These are phyloP conservation scores for Hydrozoanthus tunicans DNA, from an alignment of 64 coral and sea anemone genomes.

Conservation along the genomic window DNA sequence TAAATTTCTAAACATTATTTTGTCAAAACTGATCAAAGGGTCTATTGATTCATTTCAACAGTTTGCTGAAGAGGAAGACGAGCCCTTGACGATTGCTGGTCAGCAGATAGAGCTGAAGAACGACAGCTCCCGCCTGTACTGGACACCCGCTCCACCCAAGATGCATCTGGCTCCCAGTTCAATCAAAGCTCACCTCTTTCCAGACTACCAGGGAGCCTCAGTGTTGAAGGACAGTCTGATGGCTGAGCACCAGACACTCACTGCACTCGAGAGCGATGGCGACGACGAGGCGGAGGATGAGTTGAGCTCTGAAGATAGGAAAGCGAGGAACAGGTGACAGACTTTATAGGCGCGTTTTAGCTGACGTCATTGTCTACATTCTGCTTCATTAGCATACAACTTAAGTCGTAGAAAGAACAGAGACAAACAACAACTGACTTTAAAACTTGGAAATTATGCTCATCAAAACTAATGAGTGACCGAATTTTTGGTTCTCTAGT, in stretches of 20 bases:
- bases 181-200: slow-evolving; percentile 69
- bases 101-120: slow-evolving; percentile 78
- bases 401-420: not conserved
- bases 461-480: too few relatives aligned
- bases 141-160: slow-evolving; percentile 98
- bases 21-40: too few relatives aligned
- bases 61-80: slow-evolving; percentile 64
- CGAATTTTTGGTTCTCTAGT: too few relatives aligned
- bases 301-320: slow-evolving; percentile 44
- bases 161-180: slow-evolving; percentile 78
- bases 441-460: too few relatives aligned
- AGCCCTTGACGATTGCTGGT: slow-evolving; percentile 63
- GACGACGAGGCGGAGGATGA: slow-evolving; percentile 76
- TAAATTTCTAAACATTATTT: too few relatives aligned
- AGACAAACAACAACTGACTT: too few relatives aligned
- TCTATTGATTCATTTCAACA: not conserved
- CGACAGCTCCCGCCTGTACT: slow-evolving; percentile 91
- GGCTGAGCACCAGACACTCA: slow-evolving; percentile 63
- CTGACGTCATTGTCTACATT: not conserved
- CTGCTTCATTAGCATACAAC: not conserved
- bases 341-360: not conserved
- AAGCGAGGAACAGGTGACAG: slow-evolving; percentile 75
- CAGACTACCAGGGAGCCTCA: slow-evolving; percentile 80
- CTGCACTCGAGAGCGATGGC: slow-evolving; percentile 50
- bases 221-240: slow-evolving; percentile 73